Percentiles rank a stretch among this genome's conserved stretches.
phyloP scores from a whole-genome alignment of 1,140 invertebrate species.

The Brachionus calyciflorus region DNA sequence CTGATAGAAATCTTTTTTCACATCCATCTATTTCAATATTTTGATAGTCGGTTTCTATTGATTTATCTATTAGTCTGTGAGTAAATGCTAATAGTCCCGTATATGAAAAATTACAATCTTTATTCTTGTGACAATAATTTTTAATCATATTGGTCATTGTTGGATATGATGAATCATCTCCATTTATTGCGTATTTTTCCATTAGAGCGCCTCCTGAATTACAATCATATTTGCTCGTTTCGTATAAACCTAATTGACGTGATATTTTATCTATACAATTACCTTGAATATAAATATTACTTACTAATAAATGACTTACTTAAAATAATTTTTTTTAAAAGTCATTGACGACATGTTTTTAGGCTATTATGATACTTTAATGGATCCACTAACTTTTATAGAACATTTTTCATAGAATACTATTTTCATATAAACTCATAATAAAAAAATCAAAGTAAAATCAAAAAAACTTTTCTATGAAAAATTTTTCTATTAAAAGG shows the following conservation, averaged over 20 bases:
- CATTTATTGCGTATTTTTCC: constrained; percentile 72
- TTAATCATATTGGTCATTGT: constrained; percentile 59
- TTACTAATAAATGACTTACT: neutral
- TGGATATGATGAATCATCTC: constrained; percentile 69
- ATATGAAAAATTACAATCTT: constrained; percentile 81
- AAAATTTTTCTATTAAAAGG: no score
- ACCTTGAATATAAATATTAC: neutral
- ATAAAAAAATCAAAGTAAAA: no score
- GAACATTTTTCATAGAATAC: no score
- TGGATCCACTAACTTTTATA: no score
- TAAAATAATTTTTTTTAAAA: no score
- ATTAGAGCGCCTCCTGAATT: constrained; percentile 79
- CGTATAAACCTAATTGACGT: constrained; percentile 76
- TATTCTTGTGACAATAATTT: constrained; percentile 29
- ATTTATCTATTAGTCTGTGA: constrained; percentile 61
- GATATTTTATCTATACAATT: constrained; percentile 66
- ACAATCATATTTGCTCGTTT: constrained; percentile 71
- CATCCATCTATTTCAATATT: neutral
- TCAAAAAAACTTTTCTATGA: no score
- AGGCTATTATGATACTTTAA: no score
- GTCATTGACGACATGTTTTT: no score
- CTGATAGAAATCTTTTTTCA: neutral
- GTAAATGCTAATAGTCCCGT: constrained; percentile 69
- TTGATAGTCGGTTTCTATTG: neutral
- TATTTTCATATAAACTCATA: no score